Evolutionary conservation across 2,888 invertebrate species (phyloP).

Genomic region (Plebejus argus): DNA sequence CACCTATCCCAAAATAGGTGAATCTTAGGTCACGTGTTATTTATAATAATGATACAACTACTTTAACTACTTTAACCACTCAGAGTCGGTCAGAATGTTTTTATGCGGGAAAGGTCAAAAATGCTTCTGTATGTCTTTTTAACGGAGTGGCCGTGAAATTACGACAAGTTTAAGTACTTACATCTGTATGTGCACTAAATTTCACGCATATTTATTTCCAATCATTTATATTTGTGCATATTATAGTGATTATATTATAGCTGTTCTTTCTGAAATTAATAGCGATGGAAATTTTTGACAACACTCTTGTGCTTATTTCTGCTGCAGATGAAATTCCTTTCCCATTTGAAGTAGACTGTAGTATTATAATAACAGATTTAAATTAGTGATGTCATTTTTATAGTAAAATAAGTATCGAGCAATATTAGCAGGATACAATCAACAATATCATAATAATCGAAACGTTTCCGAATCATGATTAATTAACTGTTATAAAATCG

Average conservation of each 20-base stretch:
- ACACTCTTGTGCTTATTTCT: background rate
- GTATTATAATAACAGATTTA: no score
- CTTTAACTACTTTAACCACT: no score
- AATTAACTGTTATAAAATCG: background rate
- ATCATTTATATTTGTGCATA: background rate
- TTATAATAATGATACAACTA: background rate
- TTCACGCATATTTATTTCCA: constrained; percentile 14
- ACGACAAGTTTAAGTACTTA: constrained; percentile 35
- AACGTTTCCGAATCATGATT: background rate
- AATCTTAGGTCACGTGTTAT: no score
- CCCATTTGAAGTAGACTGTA: no score
- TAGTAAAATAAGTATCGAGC: background rate
- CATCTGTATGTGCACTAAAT: constrained; percentile 13
- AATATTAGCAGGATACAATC: background rate
- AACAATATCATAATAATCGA: background rate
- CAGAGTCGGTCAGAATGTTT: constrained; percentile 22
- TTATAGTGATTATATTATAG: no score
- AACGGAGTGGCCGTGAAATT: constrained; percentile 39
- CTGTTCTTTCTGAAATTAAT: background rate
- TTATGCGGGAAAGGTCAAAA: constrained; percentile 31
- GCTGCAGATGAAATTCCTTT: no score
- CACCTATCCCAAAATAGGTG: no score
- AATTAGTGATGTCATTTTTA: no score
- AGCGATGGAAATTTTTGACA: background rate
- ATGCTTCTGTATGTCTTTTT: constrained; percentile 34